Evolutionary conservation across 2,113 vertebrate species (phyloP), one percentile per base, ranked within the genome.

Genomic region (Gymnorhina tibicen): DNA sequence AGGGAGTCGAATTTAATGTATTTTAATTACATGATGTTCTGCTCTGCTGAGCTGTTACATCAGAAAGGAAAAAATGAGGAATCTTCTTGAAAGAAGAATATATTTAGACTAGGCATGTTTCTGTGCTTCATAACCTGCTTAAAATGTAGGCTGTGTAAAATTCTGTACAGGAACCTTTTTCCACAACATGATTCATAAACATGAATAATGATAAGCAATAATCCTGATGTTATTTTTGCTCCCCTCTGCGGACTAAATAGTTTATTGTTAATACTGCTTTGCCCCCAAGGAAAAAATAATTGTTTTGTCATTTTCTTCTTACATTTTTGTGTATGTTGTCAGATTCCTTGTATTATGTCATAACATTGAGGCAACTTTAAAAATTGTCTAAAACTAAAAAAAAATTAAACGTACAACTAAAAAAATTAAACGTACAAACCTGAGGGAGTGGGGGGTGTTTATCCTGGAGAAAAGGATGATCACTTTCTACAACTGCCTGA

Each of bases 21-120:
- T 82, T 95, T 86, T 93, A 93, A 95, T 90, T 77, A 91, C n/a
- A 14, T 16, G 16, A 37, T 62, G 32, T 77, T 87, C 74, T 72
- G 55, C 62, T 72, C 56, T 73, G 37, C 11, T 73, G 59, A 95
- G 41, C 35, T 59, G 58, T 35, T 70, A 64, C 20, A 52, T 47
- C 60, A 82, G 41, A 59, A 84, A 58, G 17, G 21, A 68, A 77
- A 90, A 85, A 49, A 28, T 6, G 15, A 67, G n/a, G 44, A 75
- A 37, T 66, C 11, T 52, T 93, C 12, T 42, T 85, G n/a, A 44
- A 56, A 79, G 28, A 82, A 70, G 33, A 92, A 17, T 60, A 39
- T 81, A 87, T 76, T 47, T 52, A 58, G 26, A 74, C 22, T 15
- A 59, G 47, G 18, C 19, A 70, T 33, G 35, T 72, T 62, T 83